Percentiles rank a stretch among this genome's conserved stretches.
phyloP scores from a whole-genome alignment of 2,888 invertebrate species.

The Drosophila kuntzei region DNA sequence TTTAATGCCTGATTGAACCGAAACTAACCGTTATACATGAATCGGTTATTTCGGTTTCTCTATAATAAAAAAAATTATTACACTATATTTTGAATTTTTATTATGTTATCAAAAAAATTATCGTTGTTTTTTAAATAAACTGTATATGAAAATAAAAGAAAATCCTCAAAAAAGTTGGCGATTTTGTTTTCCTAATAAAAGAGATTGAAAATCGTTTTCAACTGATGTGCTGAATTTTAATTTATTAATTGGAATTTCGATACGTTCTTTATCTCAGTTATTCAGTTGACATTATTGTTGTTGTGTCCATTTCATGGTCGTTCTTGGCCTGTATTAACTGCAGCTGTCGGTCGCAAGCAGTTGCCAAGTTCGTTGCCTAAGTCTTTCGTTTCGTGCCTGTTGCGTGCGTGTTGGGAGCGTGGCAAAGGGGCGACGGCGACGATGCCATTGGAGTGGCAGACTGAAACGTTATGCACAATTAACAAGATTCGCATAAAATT shows the following conservation, averaged over 20 bases:
- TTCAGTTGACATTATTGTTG: conserved; percentile 36
- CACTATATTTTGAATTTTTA: too few relatives aligned
- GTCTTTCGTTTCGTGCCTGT: conserved; percentile 64
- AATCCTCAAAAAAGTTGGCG: too few relatives aligned
- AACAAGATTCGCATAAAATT: conserved; percentile 78
- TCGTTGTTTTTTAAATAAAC: not conserved
- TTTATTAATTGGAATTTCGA: not conserved
- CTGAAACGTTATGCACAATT: conserved; percentile 68
- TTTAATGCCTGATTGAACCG: too few relatives aligned
- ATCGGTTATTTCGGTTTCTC: too few relatives aligned
- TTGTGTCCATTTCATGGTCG: conserved; percentile 41
- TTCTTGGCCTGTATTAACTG: conserved; percentile 20
- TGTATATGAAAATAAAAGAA: not conserved
- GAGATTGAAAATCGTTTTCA: not conserved
- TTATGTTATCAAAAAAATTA: too few relatives aligned
- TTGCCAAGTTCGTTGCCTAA: conserved; percentile 75
- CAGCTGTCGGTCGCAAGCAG: conserved; percentile 54
- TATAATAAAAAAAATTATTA: too few relatives aligned
- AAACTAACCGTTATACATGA: too few relatives aligned
- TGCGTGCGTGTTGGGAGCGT: conserved; percentile 45
- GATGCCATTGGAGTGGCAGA: conserved; percentile 3
- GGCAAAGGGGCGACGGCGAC: not conserved
- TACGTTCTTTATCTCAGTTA: not conserved
- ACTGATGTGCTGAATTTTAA: not conserved
- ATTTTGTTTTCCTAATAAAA: not conserved